These are phyloP conservation scores for Cygnus olor DNA, from an alignment of 2,797 vertebrate genomes.

Conservation along the genomic window DNA sequence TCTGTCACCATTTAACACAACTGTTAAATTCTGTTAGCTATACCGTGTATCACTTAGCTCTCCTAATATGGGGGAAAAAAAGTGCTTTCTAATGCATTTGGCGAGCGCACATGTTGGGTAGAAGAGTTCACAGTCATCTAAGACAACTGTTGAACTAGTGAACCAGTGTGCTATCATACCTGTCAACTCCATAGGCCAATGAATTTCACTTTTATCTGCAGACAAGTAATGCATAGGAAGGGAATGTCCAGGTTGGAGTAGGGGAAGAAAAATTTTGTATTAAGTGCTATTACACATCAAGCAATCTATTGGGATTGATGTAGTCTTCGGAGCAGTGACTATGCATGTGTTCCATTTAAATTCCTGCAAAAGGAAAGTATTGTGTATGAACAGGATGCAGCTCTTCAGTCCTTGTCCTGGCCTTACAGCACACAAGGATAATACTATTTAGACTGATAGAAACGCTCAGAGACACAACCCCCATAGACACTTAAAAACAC, in stretches of 20 bases:
- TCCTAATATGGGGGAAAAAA: background rate
- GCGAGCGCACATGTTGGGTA: background rate
- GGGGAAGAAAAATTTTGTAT: background rate
- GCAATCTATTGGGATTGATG: background rate
- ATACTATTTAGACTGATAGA: background rate
- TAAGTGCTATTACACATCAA: background rate
- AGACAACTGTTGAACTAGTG: background rate
- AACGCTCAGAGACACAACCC: background rate
- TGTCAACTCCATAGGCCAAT: background rate
- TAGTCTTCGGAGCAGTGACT: background rate
- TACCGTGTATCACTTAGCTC: background rate
- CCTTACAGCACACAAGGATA: background rate
- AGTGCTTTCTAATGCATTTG: background rate
- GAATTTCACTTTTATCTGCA: background rate
- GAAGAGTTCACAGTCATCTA: background rate
- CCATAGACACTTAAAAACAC: background rate
- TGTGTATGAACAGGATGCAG: background rate
- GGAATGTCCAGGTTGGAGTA: background rate
- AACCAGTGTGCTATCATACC: background rate
- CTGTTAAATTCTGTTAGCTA: slow-evolving; percentile 9
- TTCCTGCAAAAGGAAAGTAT: background rate
- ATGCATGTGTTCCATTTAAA: background rate
- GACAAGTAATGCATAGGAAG: background rate
- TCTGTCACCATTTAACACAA: background rate
- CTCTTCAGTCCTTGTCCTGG: background rate